Percentiles rank a stretch among this genome's conserved stretches.
Evolutionary conservation across 2,888 invertebrate species (phyloP).

Genomic region (Drosophila nigricruria): DNA sequence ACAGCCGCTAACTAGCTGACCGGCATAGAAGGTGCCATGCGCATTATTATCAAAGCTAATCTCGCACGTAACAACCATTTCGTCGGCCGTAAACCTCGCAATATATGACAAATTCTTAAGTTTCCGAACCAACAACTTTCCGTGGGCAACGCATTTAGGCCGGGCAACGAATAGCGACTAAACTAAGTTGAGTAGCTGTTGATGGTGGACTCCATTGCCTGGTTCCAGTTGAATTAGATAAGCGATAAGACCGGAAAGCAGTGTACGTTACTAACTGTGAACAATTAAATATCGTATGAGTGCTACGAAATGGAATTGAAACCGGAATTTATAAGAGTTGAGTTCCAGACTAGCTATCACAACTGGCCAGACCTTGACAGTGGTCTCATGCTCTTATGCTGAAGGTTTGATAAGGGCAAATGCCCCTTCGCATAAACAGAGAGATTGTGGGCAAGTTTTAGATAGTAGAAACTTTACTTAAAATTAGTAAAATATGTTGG

Average conservation of each 20-base stretch:
- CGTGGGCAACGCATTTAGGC: constrained; percentile 32
- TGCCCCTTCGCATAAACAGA: neutral
- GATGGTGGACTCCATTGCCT: constrained; percentile 25
- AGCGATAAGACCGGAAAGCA: constrained; percentile 61
- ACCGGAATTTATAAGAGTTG: constrained; percentile 56
- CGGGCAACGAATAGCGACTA: constrained; percentile 56
- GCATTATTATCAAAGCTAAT: constrained; percentile 84
- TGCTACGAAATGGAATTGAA: constrained; percentile 51
- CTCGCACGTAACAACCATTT: constrained; percentile 83
- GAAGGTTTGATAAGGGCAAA: constrained; percentile 29
- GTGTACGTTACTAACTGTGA: constrained; percentile 1
- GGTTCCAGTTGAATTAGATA: constrained; percentile 50
- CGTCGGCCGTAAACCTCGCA: constrained; percentile 13
- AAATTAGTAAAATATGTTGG: neutral
- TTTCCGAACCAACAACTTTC: constrained; percentile 2
- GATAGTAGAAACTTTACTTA: neutral
- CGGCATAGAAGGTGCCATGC: constrained; percentile 82
- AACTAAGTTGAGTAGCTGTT: constrained; percentile 39
- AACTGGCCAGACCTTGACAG: constrained; percentile 54
- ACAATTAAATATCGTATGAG: constrained; percentile 34
- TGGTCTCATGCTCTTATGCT: constrained; percentile 39
- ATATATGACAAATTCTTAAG: constrained; percentile 11
- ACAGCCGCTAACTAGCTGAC: constrained; percentile 81
- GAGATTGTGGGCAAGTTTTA: neutral
- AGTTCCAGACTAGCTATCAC: constrained; percentile 34